phyloP scores from a whole-genome alignment of 2,113 vertebrate genomes.

The Lagopus leucura region DNA sequence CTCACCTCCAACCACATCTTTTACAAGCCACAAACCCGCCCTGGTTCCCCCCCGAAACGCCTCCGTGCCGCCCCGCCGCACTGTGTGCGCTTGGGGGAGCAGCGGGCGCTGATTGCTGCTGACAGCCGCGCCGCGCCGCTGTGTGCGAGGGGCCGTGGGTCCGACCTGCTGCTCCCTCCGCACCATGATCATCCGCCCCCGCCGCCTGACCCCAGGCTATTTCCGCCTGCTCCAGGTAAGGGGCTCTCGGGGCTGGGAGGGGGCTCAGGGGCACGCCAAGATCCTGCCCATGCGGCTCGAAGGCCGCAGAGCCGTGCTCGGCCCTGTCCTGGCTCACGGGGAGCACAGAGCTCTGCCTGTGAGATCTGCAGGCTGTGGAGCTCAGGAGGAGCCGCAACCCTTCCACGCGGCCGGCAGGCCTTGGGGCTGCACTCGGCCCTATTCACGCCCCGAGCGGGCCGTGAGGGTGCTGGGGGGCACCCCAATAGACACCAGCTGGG shows the following conservation, averaged over 20 bases:
- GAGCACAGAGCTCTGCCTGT: accelerated
- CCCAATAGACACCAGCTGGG: background rate
- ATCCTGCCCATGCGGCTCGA: accelerated
- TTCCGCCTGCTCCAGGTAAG: conserved; percentile 93
- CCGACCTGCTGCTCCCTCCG: background rate
- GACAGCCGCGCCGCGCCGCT: conserved; percentile 68
- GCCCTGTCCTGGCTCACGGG: accelerated
- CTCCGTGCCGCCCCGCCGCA: background rate
- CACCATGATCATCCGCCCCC: conserved; percentile 89
- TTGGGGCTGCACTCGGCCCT: accelerated
- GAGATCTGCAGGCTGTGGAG: accelerated
- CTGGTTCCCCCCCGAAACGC: background rate
- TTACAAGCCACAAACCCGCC: accelerated
- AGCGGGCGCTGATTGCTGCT: conserved; percentile 76
- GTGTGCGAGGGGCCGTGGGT: background rate
- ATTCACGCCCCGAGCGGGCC: accelerated
- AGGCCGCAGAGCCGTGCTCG: accelerated
- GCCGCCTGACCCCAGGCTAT: conserved; percentile 92
- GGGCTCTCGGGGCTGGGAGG: background rate
- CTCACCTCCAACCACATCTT: accelerated
- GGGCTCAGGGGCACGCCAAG: accelerated
- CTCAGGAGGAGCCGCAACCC: accelerated
- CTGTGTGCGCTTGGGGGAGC: conserved; percentile 53
- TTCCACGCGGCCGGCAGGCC: accelerated
- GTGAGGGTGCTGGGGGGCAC: background rate